A percentile compares a stretch with the other conserved stretches of the same genome.
Conservation (phyloP, 1,140 invertebrate species). For the Drosophila insularis region DNA sequence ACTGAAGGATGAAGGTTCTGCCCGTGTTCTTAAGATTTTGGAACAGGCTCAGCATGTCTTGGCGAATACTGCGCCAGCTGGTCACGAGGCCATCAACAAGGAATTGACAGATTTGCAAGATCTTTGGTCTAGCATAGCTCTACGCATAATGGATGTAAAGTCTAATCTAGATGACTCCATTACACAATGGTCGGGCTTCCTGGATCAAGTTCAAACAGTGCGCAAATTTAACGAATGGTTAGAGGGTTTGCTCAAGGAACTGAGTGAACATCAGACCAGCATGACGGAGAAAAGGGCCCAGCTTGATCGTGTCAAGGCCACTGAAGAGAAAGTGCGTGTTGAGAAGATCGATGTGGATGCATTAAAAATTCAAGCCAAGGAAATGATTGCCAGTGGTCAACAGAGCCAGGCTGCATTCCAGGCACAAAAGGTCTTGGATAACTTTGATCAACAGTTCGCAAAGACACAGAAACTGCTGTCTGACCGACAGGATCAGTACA, state of each 20-base stretch:
- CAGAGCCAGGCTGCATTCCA: conserved; percentile 91
- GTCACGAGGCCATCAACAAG: conserved; percentile 93
- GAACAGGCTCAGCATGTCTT: conserved; percentile 96
- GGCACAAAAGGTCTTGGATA: conserved; percentile 92
- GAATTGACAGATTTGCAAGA: conserved; percentile 92
- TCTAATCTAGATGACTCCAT: conserved; percentile 94
- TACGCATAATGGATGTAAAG: conserved; percentile 95
- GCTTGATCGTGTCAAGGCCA: conserved; percentile 91
- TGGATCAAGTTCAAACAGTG: conserved; percentile 93
- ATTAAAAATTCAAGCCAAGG: conserved; percentile 92
- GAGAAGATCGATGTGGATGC: conserved; percentile 96
- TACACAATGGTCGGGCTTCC: conserved; percentile 93
- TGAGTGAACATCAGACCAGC: conserved; percentile 89
- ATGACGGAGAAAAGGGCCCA: conserved; percentile 93
- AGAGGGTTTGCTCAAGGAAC: conserved; percentile 88
- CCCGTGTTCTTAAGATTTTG: conserved; percentile 92
- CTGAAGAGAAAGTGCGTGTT: conserved; percentile 94
- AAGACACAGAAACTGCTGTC: conserved; percentile 88
- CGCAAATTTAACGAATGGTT: conserved; percentile 92
- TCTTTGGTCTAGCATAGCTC: conserved; percentile 93
- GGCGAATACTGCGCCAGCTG: conserved; percentile 94
- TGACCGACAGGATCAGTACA: conserved; percentile 92
- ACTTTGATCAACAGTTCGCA: conserved; percentile 89
- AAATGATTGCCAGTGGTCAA: conserved; percentile 93
- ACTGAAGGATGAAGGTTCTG: conserved; percentile 95